phyloP scores from a whole-genome alignment of 2,113 vertebrate genomes.

The Coturnix japonica region DNA sequence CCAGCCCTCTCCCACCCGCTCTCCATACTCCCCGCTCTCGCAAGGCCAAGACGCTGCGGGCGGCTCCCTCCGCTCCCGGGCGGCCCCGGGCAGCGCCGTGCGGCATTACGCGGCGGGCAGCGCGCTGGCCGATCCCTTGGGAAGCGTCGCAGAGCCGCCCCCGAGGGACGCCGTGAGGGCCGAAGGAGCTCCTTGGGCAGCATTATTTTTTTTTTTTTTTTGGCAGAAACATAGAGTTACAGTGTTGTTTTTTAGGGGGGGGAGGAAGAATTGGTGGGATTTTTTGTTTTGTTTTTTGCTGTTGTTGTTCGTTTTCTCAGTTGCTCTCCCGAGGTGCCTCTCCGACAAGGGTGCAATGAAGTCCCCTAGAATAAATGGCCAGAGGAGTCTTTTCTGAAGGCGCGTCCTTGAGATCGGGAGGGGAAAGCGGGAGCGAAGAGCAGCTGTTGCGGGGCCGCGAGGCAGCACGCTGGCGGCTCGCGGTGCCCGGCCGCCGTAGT shows the following conservation, averaged over 20 bases:
- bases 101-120: neutral
- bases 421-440: neutral
- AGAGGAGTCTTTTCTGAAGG: neutral
- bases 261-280: too few relatives aligned
- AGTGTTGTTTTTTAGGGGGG: too few relatives aligned
- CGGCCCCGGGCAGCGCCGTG: neutral
- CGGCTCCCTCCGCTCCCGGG: too few relatives aligned
- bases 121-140: neutral
- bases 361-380: neutral
- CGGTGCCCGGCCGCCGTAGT: neutral
- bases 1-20: accelerated
- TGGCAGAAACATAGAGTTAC: neutral
- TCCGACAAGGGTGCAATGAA: neutral
- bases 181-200: too few relatives aligned
- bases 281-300: too few relatives aligned
- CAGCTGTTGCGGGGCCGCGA: neutral
- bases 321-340: neutral
- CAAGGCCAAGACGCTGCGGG: neutral
- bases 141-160: neutral
- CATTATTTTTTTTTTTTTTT: neutral
- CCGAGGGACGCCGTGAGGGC: neutral
- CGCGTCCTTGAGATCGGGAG: neutral
- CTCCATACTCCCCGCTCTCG: neutral
- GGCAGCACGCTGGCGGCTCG: neutral
- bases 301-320: neutral